Conservation (phyloP, 1,140 invertebrate genomes). For the Hylaeus volcanicus region DNA sequence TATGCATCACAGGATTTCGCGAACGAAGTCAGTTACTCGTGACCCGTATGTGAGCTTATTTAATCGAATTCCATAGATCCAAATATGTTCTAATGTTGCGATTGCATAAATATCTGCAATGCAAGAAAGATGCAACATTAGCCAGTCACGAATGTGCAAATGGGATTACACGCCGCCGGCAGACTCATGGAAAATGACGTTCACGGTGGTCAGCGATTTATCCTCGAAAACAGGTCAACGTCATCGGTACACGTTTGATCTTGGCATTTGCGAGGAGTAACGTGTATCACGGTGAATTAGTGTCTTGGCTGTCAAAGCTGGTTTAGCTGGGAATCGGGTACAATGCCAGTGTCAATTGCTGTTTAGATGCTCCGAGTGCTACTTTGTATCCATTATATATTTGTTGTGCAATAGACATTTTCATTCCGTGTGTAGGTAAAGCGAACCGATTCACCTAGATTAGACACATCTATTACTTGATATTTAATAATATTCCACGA, state of each 20-base stretch:
- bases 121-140: conserved; percentile 36
- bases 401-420: background rate
- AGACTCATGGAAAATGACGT: conserved; percentile 9
- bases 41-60: too few relatives aligned
- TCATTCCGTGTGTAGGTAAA: too few relatives aligned
- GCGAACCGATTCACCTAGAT: background rate
- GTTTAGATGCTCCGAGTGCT: background rate
- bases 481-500: conserved; percentile 1
- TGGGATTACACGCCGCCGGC: background rate
- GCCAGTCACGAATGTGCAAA: background rate
- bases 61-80: too few relatives aligned
- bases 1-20: too few relatives aligned
- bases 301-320: background rate
- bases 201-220: conserved; percentile 18
- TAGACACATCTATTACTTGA: background rate
- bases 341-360: conserved; percentile 27
- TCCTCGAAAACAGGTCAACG: conserved; percentile 52
- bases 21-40: too few relatives aligned
- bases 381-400: background rate
- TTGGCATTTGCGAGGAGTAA: conserved; percentile 48
- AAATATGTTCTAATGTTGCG: too few relatives aligned
- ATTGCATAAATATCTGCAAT: background rate
- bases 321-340: conserved; percentile 16
- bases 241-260: conserved; percentile 39
- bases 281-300: conserved; percentile 19